Base-by-base conservation (phyloP, 1,140 invertebrate species). In the Lordiphosa stackelbergi region DNA sequence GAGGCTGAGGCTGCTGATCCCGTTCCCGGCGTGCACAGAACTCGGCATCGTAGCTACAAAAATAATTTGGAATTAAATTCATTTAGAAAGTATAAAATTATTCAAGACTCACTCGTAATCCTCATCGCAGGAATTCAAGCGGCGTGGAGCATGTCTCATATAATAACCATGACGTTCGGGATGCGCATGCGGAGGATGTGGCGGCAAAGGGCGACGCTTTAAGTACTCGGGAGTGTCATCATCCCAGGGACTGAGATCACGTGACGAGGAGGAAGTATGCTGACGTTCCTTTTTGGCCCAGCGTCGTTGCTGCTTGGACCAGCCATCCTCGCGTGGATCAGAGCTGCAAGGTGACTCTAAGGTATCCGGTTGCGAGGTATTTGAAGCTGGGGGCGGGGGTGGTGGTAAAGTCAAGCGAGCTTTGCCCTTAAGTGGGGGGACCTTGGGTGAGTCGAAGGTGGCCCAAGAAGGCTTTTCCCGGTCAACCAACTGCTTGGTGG, bases 331-430 rank as follows among this genome's bases (percentile, higher is more conserved):
- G 52, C 93, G 92, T 2, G 92, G 93, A 85, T 95, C 93, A 0
- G 93, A 93, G 1, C 94, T 95, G 91, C 93, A 94, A 0, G 93
- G 93, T 2, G 93, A 94, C 5, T 91, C 73, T 89, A 89, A 85
- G 85, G 86, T 71, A 84, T 87, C 54, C 62, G 88, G 61, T 87
- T 88, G 65, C 62, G 88, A 47, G 53, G 87, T 59, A 78, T 88
- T 86, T 84, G 88, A 58, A 1, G 73, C 74, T 9, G n/a, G n/a
- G 16, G 16, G 16, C 1, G 85, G 78, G 10, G 85, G 85, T 1
- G 69, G 63, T n/a, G 79, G 77, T 5, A 87, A 40, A 1, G 83
- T 84, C 0, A 73, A 35, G 2, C 69, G 49, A 0, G 72, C 77
- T 57, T 79, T 81, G 11, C 72, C 73, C 40, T 73, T 84, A 35